These are phyloP conservation scores for Saccostrea cuccullata DNA, from an alignment of 1,140 invertebrate genomes.

Conservation along the genomic window DNA sequence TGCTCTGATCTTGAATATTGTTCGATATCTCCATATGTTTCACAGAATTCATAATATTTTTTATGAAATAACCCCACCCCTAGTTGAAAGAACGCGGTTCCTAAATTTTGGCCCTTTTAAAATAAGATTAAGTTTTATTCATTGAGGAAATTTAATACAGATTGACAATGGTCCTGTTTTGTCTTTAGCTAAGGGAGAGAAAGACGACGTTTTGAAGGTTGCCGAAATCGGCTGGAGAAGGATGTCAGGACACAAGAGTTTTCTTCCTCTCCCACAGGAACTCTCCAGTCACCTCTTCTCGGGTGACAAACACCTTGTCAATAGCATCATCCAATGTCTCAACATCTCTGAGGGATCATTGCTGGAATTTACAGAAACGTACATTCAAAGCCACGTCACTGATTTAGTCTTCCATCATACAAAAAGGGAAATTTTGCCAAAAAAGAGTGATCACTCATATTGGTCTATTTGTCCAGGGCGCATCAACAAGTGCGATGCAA, in stretches of 20 bases:
- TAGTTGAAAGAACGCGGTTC: too few relatives aligned
- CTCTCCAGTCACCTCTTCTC: not conserved
- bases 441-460: constrained; percentile 36
- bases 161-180: too few relatives aligned
- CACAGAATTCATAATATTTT: too few relatives aligned
- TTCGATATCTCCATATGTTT: too few relatives aligned
- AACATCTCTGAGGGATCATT: not conserved
- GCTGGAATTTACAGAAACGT: not conserved
- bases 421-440: not conserved
- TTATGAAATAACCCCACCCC: too few relatives aligned
- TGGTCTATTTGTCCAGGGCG: not conserved
- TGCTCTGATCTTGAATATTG: too few relatives aligned
- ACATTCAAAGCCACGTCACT: not conserved
- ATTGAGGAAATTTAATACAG: too few relatives aligned
- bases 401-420: not conserved
- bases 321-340: not conserved
- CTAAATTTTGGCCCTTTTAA: too few relatives aligned
- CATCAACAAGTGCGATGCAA: not conserved
- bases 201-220: not conserved
- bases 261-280: not conserved
- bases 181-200: not conserved
- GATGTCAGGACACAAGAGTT: not conserved
- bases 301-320: not conserved
- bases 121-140: too few relatives aligned
- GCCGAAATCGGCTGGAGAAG: not conserved